A percentile compares a stretch with the other conserved stretches of the same genome.
Conservation (phyloP, 2,888 invertebrate genomes). For the Heliconius hortense region DNA sequence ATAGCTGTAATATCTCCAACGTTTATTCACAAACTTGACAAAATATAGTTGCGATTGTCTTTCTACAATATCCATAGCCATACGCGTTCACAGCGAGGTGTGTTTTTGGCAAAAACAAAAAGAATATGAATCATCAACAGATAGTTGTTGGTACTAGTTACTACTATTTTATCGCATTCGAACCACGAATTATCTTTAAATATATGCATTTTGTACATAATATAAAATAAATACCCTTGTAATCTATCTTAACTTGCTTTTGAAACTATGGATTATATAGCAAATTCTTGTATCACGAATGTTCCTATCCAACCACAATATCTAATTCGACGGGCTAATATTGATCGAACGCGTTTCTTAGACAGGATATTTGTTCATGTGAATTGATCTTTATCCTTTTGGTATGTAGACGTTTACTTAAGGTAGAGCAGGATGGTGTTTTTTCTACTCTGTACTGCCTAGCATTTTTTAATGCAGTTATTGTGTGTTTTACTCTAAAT, state of each 20-base stretch:
- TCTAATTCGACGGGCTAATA: constrained; percentile 62
- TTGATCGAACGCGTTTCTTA: constrained; percentile 60
- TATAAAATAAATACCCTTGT: neutral
- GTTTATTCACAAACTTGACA: constrained; percentile 19
- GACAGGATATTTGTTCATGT: constrained; percentile 35
- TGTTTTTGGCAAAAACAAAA: constrained; percentile 14
- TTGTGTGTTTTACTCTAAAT: too few species aligned
- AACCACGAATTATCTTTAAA: neutral
- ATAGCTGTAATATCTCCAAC: constrained; percentile 30
- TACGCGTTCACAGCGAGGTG: neutral
- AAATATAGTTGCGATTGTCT: constrained; percentile 18
- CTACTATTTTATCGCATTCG: neutral
- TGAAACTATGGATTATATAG: neutral
- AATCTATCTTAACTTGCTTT: neutral
- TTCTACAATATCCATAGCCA: constrained; percentile 25
- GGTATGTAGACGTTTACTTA: constrained; percentile 12
- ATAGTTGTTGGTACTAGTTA: neutral
- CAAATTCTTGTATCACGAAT: constrained; percentile 12
- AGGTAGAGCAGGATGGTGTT: neutral
- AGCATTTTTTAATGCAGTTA: neutral
- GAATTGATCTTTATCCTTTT: constrained; percentile 31
- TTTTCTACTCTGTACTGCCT: neutral
- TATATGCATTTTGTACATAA: neutral
- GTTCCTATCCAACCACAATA: constrained; percentile 48
- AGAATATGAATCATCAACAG: constrained; percentile 1